Base-by-base conservation (phyloP, 2,113 vertebrate species). In the Chionodraco myersi region DNA sequence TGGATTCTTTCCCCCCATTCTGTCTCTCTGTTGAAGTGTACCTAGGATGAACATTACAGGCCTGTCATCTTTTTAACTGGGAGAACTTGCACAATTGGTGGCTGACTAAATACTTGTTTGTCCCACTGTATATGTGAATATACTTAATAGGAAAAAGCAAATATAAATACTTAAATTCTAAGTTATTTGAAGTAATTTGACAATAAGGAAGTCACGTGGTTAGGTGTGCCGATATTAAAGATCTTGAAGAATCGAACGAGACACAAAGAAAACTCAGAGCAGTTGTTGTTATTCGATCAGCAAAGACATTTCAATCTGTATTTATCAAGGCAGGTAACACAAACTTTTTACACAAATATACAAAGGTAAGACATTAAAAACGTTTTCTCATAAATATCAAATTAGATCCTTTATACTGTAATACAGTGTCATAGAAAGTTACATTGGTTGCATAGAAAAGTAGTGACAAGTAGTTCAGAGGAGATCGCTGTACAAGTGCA, bases 401-500 rank as follows among this genome's bases (percentile, higher is more conserved):
- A 96, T 96, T 96, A 97, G 95, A 96, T 95, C 88, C 53, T 92
- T 94, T 77, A 77, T 95, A 73, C 89, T 96, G 72, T 94, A 95
- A 96, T 96, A 96, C 93, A 90, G 92, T 93, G 91, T 94, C 92
- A 91, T 92, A 41, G 90, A 93, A 93, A 90, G 79, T 91, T 91
- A 88, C 86, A 77, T 90, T 83, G 88, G 89, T 97, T 98, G 96
- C 97, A 98, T 99, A 99, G 97, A 97, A 95, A 96, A 82, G 86
- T 69, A 87, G 84, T 82, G 82, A 79, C 9, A 8, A 63, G 72
- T 21, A 48, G 30, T 53, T 72, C 6, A 30, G 47, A 73, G 72
- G 72, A 70, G 51, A 61, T 63, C 21, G 23, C 34, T 65, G 58
- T 69, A 51, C 15, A 48, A 72, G 83, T 83, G 85, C 75, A 68